Percentiles rank a stretch among this genome's conserved stretches.
Conservation (phyloP, 2,113 vertebrate species). For the Peromyscus californicus region DNA sequence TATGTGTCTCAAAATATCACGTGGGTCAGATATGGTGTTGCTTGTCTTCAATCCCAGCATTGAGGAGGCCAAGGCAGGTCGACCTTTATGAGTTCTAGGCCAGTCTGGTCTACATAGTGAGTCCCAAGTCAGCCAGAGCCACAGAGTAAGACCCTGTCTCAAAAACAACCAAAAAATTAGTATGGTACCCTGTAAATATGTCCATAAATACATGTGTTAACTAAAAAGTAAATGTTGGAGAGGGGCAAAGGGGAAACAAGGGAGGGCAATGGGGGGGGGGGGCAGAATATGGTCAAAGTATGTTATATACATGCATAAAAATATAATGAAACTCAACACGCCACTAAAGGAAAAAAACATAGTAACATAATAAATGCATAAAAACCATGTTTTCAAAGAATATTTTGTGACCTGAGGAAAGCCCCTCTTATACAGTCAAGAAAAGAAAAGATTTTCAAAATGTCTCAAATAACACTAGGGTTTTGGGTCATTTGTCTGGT, state of each 20-base stretch:
- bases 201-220: background rate
- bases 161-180: background rate
- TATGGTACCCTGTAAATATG: background rate
- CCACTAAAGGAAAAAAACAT: background rate
- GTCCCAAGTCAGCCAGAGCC: background rate
- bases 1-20: background rate
- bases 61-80: background rate
- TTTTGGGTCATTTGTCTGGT: background rate
- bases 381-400: slow-evolving; percentile 20
- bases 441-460: slow-evolving; percentile 17
- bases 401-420: background rate
- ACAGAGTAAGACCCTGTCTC: background rate
- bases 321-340: background rate
- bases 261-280: too few species aligned
- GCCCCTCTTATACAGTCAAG: background rate
- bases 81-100: background rate
- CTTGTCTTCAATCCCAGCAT: background rate
- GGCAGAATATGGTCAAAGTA: background rate
- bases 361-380: background rate
- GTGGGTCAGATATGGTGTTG: background rate
- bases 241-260: too few species aligned
- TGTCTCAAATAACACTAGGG: background rate
- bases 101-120: background rate
- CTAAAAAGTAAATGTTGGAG: background rate
- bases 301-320: background rate